Evolutionary conservation across 2,888 invertebrate species (phyloP).

Genomic region (Leucophenga montana): DNA sequence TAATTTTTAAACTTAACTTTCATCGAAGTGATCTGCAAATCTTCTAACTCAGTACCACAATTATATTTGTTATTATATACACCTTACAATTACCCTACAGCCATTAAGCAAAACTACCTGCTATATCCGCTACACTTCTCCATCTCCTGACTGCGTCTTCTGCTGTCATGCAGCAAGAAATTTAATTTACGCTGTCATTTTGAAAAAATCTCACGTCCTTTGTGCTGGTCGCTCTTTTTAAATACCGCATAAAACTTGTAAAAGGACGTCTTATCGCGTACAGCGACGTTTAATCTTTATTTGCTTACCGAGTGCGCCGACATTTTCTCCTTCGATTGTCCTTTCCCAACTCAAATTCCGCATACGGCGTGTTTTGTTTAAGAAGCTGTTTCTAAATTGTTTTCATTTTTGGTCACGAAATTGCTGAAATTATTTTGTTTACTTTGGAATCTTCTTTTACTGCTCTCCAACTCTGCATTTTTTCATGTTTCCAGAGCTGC

Average conservation of each 20-base stretch:
- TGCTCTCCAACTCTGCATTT: neutral
- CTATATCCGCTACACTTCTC: too few relatives aligned
- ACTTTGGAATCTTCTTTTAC: neutral
- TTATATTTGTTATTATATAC: too few relatives aligned
- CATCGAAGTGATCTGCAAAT: too few relatives aligned
- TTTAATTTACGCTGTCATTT: neutral
- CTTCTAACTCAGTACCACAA: too few relatives aligned
- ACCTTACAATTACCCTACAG: too few relatives aligned
- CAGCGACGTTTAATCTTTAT: slow-evolving; percentile 15
- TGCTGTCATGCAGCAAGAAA: neutral
- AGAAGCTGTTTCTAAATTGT: slow-evolving; percentile 12
- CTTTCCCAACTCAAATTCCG: too few relatives aligned
- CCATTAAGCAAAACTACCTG: too few relatives aligned
- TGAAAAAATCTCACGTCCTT: neutral
- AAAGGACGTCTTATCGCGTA: slow-evolving; percentile 11
- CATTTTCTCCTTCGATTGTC: too few relatives aligned
- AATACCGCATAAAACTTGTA: slow-evolving; percentile 13
- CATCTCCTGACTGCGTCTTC: neutral
- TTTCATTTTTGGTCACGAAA: slow-evolving; percentile 21
- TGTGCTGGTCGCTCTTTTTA: neutral
- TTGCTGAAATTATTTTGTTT: slow-evolving; percentile 20
- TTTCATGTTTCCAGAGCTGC: neutral
- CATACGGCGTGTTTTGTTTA: neutral
- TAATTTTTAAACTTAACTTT: too few relatives aligned
- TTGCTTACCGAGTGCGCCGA: neutral